These are phyloP conservation scores for Strix aluco DNA, from an alignment of 2,113 vertebrate genomes.

Conservation along the genomic window DNA sequence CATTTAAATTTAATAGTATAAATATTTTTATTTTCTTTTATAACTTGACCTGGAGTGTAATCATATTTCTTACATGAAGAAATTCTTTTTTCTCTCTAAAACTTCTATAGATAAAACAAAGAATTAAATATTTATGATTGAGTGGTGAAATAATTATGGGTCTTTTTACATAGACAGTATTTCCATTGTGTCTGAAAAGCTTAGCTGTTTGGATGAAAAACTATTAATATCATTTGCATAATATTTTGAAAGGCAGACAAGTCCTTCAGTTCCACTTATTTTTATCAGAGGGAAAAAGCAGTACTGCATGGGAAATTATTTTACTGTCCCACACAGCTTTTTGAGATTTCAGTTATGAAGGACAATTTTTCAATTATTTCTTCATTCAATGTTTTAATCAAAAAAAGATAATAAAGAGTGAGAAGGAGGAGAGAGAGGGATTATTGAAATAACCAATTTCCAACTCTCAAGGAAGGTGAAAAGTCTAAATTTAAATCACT, in stretches of 20 bases:
- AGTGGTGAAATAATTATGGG: not conserved
- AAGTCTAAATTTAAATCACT: not conserved
- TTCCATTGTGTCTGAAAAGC: not conserved
- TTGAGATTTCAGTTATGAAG: not conserved
- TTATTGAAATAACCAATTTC: not conserved
- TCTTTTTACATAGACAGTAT: not conserved
- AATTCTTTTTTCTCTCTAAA: not conserved
- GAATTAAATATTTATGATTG: not conserved
- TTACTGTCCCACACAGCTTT: not conserved
- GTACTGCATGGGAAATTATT: not conserved
- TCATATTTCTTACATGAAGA: not conserved
- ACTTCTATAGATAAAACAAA: not conserved
- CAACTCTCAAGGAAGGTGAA: not conserved
- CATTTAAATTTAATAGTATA: not conserved
- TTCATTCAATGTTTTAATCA: not conserved
- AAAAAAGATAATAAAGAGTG: not conserved
- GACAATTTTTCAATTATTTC: not conserved
- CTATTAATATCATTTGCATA: not conserved
- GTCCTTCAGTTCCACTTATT: not conserved
- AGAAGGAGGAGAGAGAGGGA: accelerated
- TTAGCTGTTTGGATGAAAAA: not conserved
- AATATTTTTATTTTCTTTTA: not conserved
- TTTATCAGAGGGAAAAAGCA: not conserved
- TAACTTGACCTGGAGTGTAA: not conserved
- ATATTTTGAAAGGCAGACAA: not conserved